These are phyloP conservation scores for Tenualosa thibaudeaui DNA, from an alignment of 2,797 vertebrate genomes.

Conservation along the genomic window DNA sequence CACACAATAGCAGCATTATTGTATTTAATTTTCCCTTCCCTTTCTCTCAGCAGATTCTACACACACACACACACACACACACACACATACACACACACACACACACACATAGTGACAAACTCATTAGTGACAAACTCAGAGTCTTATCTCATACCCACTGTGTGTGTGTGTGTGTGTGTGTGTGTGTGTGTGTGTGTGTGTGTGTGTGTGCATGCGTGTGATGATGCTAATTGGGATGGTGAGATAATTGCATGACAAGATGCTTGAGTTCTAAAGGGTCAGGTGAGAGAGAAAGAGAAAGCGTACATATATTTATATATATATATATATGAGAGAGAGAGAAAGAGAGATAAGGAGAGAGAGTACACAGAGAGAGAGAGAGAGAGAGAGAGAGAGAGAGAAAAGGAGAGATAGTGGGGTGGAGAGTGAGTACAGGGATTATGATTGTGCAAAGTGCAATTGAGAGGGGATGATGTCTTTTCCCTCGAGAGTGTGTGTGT, in stretches of 20 bases:
- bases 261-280: not conserved
- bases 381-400: not conserved
- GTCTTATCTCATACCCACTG: too few species aligned
- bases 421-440: not conserved
- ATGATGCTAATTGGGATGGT: not conserved
- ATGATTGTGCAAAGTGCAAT: not conserved
- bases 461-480: not conserved
- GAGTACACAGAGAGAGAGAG: not conserved
- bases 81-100: too few species aligned
- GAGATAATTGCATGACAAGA: not conserved
- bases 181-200: not conserved
- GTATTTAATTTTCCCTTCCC: conserved; percentile 34
- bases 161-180: not conserved
- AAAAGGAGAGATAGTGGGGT: not conserved
- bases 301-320: not conserved
- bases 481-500: not conserved
- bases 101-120: too few species aligned
- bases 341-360: not conserved
- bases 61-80: too few species aligned
- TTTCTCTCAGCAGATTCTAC: conserved; percentile 43
- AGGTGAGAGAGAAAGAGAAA: not conserved
- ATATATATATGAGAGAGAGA: too few species aligned
- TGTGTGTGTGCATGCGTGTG: not conserved
- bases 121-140: too few species aligned
- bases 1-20: too few species aligned